phyloP scores from a whole-genome alignment of 2,113 vertebrate species.

The Cephalopterus ornatus region DNA sequence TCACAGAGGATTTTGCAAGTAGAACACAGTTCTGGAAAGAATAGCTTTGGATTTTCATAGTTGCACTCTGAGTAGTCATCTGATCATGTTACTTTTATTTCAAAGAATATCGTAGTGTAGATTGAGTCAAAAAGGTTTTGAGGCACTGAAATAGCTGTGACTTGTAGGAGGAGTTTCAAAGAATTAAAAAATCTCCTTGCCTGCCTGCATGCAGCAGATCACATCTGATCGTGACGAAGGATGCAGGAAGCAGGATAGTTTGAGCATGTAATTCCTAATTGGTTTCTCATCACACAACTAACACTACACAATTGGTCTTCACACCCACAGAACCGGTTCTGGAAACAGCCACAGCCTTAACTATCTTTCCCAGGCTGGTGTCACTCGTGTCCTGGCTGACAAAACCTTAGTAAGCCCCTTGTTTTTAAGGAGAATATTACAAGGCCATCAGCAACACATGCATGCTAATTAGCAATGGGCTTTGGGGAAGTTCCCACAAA shows the following conservation, averaged over 20 bases:
- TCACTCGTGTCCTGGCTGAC: background rate
- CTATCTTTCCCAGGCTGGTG: constrained; percentile 3
- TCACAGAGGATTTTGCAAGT: background rate
- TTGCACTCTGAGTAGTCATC: background rate
- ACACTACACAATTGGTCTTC: background rate
- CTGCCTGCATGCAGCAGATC: background rate
- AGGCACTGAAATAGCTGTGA: background rate
- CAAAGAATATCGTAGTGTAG: too few species aligned
- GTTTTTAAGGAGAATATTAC: background rate
- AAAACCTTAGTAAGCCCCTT: constrained; percentile 16
- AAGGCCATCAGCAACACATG: background rate
- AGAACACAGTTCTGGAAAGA: background rate
- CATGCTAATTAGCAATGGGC: background rate
- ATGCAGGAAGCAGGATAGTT: constrained; percentile 20
- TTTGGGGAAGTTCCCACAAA: background rate
- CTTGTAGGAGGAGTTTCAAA: background rate
- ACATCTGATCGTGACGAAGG: background rate
- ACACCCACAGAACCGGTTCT: constrained; percentile 36
- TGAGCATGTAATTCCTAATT: constrained; percentile 6
- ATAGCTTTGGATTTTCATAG: background rate
- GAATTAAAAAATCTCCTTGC: background rate
- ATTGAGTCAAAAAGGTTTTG: background rate
- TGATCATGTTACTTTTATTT: background rate
- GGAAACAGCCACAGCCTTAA: background rate
- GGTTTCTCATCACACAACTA: constrained; percentile 4